Base-by-base conservation (phyloP, 2,888 invertebrate genomes). In the Abscondita cerata region DNA sequence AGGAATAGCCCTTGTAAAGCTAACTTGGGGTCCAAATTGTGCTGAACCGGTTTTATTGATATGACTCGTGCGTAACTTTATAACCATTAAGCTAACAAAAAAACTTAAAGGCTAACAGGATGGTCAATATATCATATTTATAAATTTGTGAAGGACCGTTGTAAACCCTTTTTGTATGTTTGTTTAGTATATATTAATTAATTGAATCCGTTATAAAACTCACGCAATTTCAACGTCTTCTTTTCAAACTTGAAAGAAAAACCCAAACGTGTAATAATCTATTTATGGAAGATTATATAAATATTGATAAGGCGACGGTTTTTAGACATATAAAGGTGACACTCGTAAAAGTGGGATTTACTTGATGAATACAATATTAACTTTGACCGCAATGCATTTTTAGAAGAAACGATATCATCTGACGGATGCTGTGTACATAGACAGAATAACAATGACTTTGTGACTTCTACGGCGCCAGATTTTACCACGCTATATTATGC, bases 381-480 rank as follows among this genome's bases (percentile, higher is more conserved):
- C 40, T 50, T 46, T 60, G 62, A 60, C 62, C 68, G 66, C 66
- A 66, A 64, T 68, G 56, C 56, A 56, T 59, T 64, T 64, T 59
- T 51, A 66, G 62, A 57, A 48, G 55, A 44, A 53, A 63, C 44
- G 68, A 68, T 68, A 67, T 61, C 16, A 68, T 68, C 68, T 68
- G 66, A 60, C 68, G 68, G 68, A 68, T 68, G 68, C 68, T 68
- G 68, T 40, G 58, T 50, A 67, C 68, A 59, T 59, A 53, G 57
- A 38, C 56, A 46, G 68, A 67, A 68, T 68, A 68, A 66, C 62
- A 68, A 68, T 66, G 33, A 53, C 48, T 25, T 33, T 25, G 48
- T 59, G 25, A 55, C 59, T 61, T 62, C 63, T 58, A 59, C 63
- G 67, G 67, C 67, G 67, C 67, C 67, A 20, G 16, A 19, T 25